Evolutionary conservation across 2,797 vertebrate genomes (phyloP).

Genomic region (Eurystomus glaucurus): DNA sequence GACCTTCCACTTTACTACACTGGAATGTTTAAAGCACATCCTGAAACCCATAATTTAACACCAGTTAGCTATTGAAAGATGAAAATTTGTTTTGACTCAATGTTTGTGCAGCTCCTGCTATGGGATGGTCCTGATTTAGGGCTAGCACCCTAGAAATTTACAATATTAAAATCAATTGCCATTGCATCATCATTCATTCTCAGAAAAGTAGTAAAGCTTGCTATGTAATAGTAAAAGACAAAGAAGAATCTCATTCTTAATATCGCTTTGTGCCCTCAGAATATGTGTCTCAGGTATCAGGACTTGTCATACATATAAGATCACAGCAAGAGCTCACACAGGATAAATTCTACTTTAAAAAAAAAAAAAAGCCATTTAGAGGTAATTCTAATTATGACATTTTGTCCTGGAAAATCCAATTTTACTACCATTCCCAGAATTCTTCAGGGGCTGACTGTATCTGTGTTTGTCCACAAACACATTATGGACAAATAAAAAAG

Average conservation of each 20-base stretch:
- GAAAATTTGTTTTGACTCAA: neutral
- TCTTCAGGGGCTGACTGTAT: neutral
- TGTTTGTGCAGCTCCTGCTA: neutral
- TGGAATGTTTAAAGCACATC: rapidly evolving
- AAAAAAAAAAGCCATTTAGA: neutral
- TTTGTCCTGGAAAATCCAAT: neutral
- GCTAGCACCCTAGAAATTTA: neutral
- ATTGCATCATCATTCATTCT: neutral
- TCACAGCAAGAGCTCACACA: rapidly evolving
- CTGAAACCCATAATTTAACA: neutral
- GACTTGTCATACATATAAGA: neutral
- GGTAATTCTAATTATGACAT: neutral
- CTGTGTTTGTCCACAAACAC: neutral
- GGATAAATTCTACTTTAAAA: neutral
- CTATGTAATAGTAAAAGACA: neutral
- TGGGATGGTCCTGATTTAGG: neutral
- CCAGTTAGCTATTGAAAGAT: neutral
- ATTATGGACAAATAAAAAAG: neutral
- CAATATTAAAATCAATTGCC: neutral
- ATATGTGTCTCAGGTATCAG: neutral
- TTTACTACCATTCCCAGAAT: neutral
- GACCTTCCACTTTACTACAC: neutral
- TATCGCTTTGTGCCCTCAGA: neutral
- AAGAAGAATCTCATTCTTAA: neutral
- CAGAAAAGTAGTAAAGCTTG: neutral